A percentile compares a stretch with the other conserved stretches of the same genome.
Evolutionary conservation across 2,888 invertebrate species (phyloP).

Genomic region (Troides aeacus): DNA sequence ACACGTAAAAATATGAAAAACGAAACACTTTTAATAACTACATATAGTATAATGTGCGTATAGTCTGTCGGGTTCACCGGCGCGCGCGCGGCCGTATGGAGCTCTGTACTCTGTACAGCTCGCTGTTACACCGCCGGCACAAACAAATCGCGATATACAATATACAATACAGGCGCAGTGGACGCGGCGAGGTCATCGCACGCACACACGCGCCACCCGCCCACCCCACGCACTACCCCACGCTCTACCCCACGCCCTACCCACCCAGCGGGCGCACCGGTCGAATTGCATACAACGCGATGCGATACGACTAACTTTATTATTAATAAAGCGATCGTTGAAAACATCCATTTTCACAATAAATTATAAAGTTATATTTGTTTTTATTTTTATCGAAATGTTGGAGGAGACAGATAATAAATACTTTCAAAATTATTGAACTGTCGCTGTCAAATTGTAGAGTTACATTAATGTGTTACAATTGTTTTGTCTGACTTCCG

Average conservation of each 20-base stretch:
- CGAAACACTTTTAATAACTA: slow-evolving; percentile 49
- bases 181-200: slow-evolving; percentile 9
- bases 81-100: neutral
- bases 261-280: neutral
- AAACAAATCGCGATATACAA: slow-evolving; percentile 41
- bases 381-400: neutral
- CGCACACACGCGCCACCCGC: neutral
- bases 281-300: slow-evolving; percentile 6
- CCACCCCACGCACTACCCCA: too few species aligned
- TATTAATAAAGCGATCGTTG: slow-evolving; percentile 17
- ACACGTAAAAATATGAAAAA: slow-evolving; percentile 69
- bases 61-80: neutral
- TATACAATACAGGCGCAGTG: slow-evolving; percentile 18
- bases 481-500: too few species aligned
- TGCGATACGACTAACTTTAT: slow-evolving; percentile 11
- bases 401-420: too few species aligned
- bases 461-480: too few species aligned
- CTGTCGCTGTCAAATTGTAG: too few species aligned
- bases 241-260: neutral
- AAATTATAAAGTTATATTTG: slow-evolving; percentile 7
- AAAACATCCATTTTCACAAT: slow-evolving; percentile 2
- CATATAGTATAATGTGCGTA: slow-evolving; percentile 61
- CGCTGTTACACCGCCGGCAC: slow-evolving; percentile 60
- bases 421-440: too few species aligned
- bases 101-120: slow-evolving; percentile 37